phyloP scores from a whole-genome alignment of 2,113 vertebrate species.

The Chaetodon auriga region DNA sequence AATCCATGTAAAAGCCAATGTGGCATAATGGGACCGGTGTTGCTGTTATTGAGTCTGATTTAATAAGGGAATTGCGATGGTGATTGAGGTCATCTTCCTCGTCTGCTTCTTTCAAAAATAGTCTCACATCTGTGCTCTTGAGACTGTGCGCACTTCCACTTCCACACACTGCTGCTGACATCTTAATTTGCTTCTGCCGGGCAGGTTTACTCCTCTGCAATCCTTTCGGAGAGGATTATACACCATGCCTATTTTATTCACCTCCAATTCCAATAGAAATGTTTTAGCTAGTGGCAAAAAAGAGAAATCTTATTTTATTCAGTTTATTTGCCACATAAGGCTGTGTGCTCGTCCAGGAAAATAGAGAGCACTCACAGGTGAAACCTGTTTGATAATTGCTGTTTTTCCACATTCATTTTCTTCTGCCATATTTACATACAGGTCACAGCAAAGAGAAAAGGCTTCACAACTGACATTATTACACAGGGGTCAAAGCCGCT shows the following conservation, averaged over 20 bases:
- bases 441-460: conserved; percentile 35
- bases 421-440: conserved; percentile 34
- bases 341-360: conserved; percentile 44
- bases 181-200: conserved; percentile 58
- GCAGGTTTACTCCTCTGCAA: conserved; percentile 50
- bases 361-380: conserved; percentile 47
- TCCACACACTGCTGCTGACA: conserved; percentile 54
- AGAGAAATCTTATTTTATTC: conserved; percentile 46
- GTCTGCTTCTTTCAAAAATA: conserved; percentile 28
- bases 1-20: conserved; percentile 51
- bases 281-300: conserved; percentile 42
- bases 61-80: conserved; percentile 54
- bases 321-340: conserved; percentile 34
- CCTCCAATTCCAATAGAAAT: conserved; percentile 38
- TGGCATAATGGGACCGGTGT: conserved; percentile 48
- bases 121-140: conserved; percentile 24
- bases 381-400: conserved; percentile 48
- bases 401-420: conserved; percentile 49
- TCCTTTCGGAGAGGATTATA: conserved; percentile 52
- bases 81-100: conserved; percentile 60
- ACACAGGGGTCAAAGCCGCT: conserved; percentile 51
- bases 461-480: conserved; percentile 56
- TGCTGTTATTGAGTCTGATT: conserved; percentile 44
- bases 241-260: conserved; percentile 50
- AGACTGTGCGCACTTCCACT: conserved; percentile 28